Base-by-base conservation (phyloP, 2,888 invertebrate genomes). In the Caradrina clavipalpis region DNA sequence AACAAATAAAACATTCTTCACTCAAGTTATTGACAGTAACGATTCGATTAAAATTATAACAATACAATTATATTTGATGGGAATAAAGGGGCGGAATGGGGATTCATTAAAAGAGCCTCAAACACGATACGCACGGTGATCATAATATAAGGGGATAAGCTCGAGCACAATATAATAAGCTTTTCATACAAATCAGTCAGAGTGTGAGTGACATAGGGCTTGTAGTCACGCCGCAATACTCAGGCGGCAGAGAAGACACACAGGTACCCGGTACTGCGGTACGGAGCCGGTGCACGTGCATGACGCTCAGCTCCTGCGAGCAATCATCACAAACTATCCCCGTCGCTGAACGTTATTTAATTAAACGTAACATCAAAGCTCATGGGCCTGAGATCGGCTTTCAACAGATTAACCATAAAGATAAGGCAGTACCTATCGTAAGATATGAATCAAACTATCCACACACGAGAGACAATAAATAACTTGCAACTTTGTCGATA, bases 381-480 rank as follows among this genome's bases (percentile, higher is more conserved):
- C 50, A 56, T 53, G 67, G 47, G 60, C 60, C 17, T 51, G 64
- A 63, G 63, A 66, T 68, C 60, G 60, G 50, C 71, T 62, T 56
- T 68, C 76, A 76, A 71, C 62, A 77, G 64, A 81, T 78, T 76
- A 70, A 76, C 80, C 69, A 82, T 76, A 76, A 73, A 73, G 85
- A 83, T 84, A 85, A 83, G 83, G 86, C 87, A 84, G 88, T 87
- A 39, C 6, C 45, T 45, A 85, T 86, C 76, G 80, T 81, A 65
- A 86, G 87, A 89, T 88, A 88, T 87, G 87, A 86, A 88, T 90
- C 89, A 85, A 87, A 86, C 73, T 80, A 83, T 84, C 73, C 80
- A 76, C 70, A 82, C 67, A 60, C 76, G 79, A 60, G 49, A 31
- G 70, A 68, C 84, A 83, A 86, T 86, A 83, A 84, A 86, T 82